Evolutionary conservation across 2,888 invertebrate genomes (phyloP).

Genomic region (Galeopsomyia nigrocyanea): DNA sequence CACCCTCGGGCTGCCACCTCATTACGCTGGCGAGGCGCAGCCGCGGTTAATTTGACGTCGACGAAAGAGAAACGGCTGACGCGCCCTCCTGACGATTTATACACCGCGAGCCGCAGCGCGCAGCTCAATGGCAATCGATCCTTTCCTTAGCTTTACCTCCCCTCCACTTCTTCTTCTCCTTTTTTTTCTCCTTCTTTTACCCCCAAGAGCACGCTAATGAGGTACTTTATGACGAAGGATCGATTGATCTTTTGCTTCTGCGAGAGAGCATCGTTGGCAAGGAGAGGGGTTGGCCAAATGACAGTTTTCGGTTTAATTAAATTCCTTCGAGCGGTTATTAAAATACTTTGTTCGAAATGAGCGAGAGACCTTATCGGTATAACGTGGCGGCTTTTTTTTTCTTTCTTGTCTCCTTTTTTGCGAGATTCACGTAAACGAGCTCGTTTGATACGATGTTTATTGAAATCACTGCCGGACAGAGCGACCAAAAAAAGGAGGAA

Average conservation of each 20-base stretch:
- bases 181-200: background rate
- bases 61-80: slow-evolving; percentile 45
- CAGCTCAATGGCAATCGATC: slow-evolving; percentile 27
- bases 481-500: too few relatives aligned
- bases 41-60: slow-evolving; percentile 49
- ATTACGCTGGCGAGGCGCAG: slow-evolving; percentile 56
- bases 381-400: too few relatives aligned
- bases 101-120: slow-evolving; percentile 8
- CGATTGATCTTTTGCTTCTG: slow-evolving; percentile 22
- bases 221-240: slow-evolving; percentile 25
- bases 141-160: background rate
- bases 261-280: slow-evolving; percentile 26
- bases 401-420: too few relatives aligned
- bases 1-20: slow-evolving; percentile 63
- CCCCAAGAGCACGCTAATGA: slow-evolving; percentile 15
- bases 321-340: too few relatives aligned
- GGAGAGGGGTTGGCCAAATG: too few relatives aligned
- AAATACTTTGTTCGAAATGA: too few relatives aligned
- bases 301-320: too few relatives aligned
- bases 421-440: too few relatives aligned
- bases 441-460: too few relatives aligned
- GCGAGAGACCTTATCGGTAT: too few relatives aligned
- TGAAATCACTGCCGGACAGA: too few relatives aligned
- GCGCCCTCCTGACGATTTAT: slow-evolving; percentile 45
- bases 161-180: background rate